A percentile compares a stretch with the other conserved stretches of the same genome.
Evolutionary conservation across 2,113 vertebrate genomes (phyloP).

Genomic region (Hippocampus abdominalis): DNA sequence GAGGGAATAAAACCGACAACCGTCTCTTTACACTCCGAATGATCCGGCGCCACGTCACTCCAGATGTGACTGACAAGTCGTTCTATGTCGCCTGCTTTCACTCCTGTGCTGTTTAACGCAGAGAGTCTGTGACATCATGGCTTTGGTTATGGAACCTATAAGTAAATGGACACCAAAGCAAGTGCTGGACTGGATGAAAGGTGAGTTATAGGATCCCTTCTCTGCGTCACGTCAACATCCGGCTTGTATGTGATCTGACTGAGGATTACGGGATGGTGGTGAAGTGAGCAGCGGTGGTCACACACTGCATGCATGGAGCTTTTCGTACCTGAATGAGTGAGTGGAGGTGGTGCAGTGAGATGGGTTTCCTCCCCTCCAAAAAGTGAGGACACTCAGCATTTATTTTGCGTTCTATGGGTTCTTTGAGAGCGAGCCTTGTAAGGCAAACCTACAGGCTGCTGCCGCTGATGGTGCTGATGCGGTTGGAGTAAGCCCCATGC

Average conservation of each 20-base stretch:
- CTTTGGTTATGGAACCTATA: slow-evolving; percentile 89
- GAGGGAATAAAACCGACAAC: slow-evolving; percentile 52
- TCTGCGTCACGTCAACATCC: slow-evolving; percentile 22
- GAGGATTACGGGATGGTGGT: slow-evolving; percentile 22
- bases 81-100: slow-evolving; percentile 62
- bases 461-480: slow-evolving; percentile 30
- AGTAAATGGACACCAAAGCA: slow-evolving; percentile 91
- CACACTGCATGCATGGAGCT: slow-evolving; percentile 47
- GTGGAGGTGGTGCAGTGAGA: slow-evolving; percentile 25
- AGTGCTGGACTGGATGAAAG: slow-evolving; percentile 91
- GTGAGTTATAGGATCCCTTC: slow-evolving; percentile 59
- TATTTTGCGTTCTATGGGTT: slow-evolving; percentile 33
- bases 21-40: slow-evolving; percentile 35
- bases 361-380: slow-evolving; percentile 20
- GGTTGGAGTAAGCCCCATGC: slow-evolving; percentile 36
- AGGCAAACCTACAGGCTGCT: slow-evolving; percentile 40
- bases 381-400: slow-evolving; percentile 45
- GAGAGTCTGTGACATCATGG: slow-evolving; percentile 85
- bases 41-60: slow-evolving; percentile 37
- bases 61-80: slow-evolving; percentile 68
- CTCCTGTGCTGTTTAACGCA: slow-evolving; percentile 64
- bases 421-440: slow-evolving; percentile 37
- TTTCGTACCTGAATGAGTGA: slow-evolving; percentile 30
- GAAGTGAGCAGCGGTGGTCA: slow-evolving; percentile 44
- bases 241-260: slow-evolving; percentile 28